These are phyloP conservation scores for Limenitis arthemis DNA, from an alignment of 2,888 invertebrate genomes.

Conservation along the genomic window DNA sequence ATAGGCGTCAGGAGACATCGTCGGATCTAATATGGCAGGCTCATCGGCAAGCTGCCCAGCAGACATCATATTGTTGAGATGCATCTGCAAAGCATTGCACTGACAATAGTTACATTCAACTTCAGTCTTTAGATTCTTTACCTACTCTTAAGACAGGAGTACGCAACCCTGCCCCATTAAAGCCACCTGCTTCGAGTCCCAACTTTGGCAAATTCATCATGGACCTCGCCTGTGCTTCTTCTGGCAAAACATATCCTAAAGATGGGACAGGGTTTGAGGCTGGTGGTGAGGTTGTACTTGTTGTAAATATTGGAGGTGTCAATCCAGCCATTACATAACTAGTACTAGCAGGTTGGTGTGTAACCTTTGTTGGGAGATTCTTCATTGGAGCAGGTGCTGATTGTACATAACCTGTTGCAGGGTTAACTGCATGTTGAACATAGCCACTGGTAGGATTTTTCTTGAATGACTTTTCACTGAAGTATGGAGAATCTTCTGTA, in stretches of 20 bases:
- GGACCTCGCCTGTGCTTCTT: slow-evolving; percentile 50
- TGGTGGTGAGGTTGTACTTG: slow-evolving; percentile 39
- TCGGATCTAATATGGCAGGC: slow-evolving; percentile 58
- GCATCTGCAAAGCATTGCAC: slow-evolving; percentile 44
- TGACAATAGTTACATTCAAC: slow-evolving; percentile 59
- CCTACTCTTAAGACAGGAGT: slow-evolving; percentile 53
- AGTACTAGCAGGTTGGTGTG: slow-evolving; percentile 44
- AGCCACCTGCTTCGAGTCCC: slow-evolving; percentile 44
- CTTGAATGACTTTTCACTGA: slow-evolving; percentile 46
- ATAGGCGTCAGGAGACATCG: slow-evolving; percentile 65
- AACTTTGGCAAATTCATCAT: slow-evolving; percentile 49
- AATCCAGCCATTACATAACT: slow-evolving; percentile 64
- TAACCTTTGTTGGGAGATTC: slow-evolving; percentile 30
- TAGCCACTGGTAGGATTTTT: slow-evolving; percentile 50
- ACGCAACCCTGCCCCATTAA: slow-evolving; percentile 45
- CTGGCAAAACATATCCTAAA: slow-evolving; percentile 56
- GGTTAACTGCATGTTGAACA: slow-evolving; percentile 40
- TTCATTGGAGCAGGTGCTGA: slow-evolving; percentile 37
- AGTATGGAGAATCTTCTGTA: slow-evolving; percentile 45
- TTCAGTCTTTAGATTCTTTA: slow-evolving; percentile 56
- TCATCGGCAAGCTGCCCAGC: slow-evolving; percentile 50
- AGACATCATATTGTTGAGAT: slow-evolving; percentile 54
- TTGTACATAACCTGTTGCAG: slow-evolving; percentile 44
- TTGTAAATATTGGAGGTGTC: slow-evolving; percentile 53
- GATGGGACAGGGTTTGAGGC: slow-evolving; percentile 38